A percentile compares a stretch with the other conserved stretches of the same genome.
phyloP scores from a whole-genome alignment of 1,140 invertebrate genomes.

The Scaptomyza pallida region DNA sequence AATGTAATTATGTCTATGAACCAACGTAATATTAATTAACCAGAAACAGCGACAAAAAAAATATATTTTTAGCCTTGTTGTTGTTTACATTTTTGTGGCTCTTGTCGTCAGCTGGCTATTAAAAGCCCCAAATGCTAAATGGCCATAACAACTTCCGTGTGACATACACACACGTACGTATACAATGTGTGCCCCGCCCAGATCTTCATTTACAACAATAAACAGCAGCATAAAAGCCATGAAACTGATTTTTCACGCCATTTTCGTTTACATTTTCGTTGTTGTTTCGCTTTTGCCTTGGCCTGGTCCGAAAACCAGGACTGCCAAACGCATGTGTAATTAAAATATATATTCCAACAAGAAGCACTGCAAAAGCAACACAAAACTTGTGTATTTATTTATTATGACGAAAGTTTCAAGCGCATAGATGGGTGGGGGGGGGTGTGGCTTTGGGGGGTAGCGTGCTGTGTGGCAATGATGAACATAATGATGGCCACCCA shows the following conservation, averaged over 20 bases:
- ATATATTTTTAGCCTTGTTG: neutral
- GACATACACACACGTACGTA: constrained; percentile 10
- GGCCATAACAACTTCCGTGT: constrained; percentile 75
- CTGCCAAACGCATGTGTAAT: constrained; percentile 73
- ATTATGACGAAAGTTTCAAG: constrained; percentile 69
- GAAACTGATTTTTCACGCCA: constrained; percentile 83
- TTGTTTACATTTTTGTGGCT: constrained; percentile 36
- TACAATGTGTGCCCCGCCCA: constrained; percentile 7
- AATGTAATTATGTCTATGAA: constrained; percentile 80
- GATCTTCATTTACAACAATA: constrained; percentile 77
- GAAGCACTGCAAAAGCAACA: constrained; percentile 15
- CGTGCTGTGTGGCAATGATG: constrained; percentile 49
- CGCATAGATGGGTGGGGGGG: constrained; percentile 1
- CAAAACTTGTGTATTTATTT: constrained; percentile 39
- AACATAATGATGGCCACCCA: constrained; percentile 77
- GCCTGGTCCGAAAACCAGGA: constrained; percentile 18
- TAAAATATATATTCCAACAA: constrained; percentile 76
- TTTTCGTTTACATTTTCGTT: constrained; percentile 73
- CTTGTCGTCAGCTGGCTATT: constrained; percentile 43
- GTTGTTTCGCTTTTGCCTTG: constrained; percentile 49
- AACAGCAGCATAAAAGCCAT: constrained; percentile 81
- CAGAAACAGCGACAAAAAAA: constrained; percentile 29
- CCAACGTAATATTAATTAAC: constrained; percentile 75
- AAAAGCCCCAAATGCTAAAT: constrained; percentile 69
- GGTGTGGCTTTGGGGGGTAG: constrained; percentile 16